A percentile compares a stretch with the other conserved stretches of the same genome.
phyloP scores from a whole-genome alignment of 2,113 vertebrate genomes.

The Neopipo cinnamomea region DNA sequence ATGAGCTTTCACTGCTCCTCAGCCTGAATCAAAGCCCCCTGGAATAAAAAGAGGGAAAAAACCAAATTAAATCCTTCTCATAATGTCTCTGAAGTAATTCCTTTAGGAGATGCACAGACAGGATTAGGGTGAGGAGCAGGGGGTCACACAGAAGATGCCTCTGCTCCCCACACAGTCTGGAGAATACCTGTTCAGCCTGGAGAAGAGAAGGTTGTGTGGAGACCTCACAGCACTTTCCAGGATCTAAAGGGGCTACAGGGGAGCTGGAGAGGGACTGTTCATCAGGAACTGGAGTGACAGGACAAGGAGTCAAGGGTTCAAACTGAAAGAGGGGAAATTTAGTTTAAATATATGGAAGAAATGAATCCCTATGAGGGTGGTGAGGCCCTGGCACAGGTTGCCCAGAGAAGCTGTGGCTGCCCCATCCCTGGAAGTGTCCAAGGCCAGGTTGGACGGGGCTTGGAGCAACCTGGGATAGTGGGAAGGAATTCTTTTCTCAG shows the following conservation, averaged over 20 bases:
- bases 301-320: background rate
- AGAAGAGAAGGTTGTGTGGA: background rate
- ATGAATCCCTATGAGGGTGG: background rate
- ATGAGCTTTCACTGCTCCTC: background rate
- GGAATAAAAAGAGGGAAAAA: background rate
- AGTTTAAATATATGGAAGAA: background rate
- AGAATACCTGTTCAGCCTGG: background rate
- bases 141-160: background rate
- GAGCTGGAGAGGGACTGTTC: background rate
- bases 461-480: too few relatives aligned
- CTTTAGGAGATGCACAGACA: background rate
- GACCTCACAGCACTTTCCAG: background rate
- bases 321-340: background rate
- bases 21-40: background rate
- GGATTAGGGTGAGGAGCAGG: fast-evolving
- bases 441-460: background rate
- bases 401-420: background rate
- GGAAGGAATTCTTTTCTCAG: too few relatives aligned
- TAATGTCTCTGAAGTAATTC: background rate
- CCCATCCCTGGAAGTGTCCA: background rate
- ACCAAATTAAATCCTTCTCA: fast-evolving
- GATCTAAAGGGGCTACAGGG: background rate
- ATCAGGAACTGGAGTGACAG: background rate
- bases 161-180: background rate
- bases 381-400: fast-evolving